These are phyloP conservation scores for Himalopsyche kuldschensis DNA, from an alignment of 2,888 invertebrate species.

Conservation along the genomic window DNA sequence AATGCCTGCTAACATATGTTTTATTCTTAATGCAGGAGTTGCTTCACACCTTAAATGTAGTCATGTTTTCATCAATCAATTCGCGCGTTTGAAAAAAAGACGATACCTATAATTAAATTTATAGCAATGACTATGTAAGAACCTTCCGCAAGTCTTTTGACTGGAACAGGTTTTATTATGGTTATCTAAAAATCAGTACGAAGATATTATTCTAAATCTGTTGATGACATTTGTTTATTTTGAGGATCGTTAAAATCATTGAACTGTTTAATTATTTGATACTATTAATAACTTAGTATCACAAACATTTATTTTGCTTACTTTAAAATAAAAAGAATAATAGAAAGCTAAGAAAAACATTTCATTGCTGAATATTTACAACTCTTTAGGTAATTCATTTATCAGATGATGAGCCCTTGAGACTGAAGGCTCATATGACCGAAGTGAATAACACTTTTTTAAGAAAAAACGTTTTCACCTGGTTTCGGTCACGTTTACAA, in stretches of 20 bases:
- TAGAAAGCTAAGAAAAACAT: no score
- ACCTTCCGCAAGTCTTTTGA: not conserved
- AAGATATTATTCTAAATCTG: not conserved
- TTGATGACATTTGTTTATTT: not conserved
- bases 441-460: no score
- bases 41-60: not conserved
- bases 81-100: not conserved
- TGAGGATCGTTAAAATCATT: not conserved
- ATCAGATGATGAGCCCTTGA: no score
- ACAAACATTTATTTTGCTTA: no score
- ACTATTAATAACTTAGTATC: no score
- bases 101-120: not conserved
- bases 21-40: not conserved
- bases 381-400: no score
- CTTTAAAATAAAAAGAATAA: no score
- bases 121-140: not conserved
- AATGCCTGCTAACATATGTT: not conserved
- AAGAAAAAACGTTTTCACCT: no score
- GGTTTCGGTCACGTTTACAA: no score
- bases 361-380: no score
- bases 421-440: no score
- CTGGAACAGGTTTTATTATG: not conserved
- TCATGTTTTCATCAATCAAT: not conserved
- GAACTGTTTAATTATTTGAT: no score
- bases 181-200: not conserved